These are phyloP conservation scores for Amiota communis DNA, from an alignment of 2,888 invertebrate species.

Conservation along the genomic window DNA sequence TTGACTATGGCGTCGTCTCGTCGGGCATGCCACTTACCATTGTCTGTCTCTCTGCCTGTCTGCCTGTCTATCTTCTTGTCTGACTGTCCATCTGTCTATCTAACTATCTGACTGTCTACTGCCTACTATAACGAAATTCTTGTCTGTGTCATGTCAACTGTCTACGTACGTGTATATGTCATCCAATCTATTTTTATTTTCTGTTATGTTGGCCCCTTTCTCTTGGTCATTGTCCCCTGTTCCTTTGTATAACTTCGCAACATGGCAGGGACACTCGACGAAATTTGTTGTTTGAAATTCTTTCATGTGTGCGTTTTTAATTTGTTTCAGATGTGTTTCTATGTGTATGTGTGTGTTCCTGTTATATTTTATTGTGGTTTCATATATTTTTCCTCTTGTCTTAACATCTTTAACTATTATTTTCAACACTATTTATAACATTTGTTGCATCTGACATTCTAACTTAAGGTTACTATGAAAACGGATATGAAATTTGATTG, in stretches of 20 bases:
- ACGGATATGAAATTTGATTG: too few relatives aligned
- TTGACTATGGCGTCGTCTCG: too few relatives aligned
- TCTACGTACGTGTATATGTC: not conserved
- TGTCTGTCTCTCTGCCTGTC: not conserved
- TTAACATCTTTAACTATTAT: not conserved
- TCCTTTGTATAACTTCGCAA: too few relatives aligned
- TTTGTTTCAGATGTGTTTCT: conserved; percentile 23
- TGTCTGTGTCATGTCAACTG: not conserved
- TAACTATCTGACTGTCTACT: not conserved
- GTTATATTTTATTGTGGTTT: conserved; percentile 1
- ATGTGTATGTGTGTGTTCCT: not conserved
- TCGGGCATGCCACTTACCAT: not conserved
- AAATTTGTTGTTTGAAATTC: conserved; percentile 28
- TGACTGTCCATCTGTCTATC: not conserved
- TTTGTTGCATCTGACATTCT: too few relatives aligned
- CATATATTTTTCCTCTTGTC: not conserved
- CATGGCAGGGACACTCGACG: not conserved
- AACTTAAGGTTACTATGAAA: too few relatives aligned
- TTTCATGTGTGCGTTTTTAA: conserved; percentile 35
- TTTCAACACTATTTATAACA: too few relatives aligned
- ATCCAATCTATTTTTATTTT: not conserved
- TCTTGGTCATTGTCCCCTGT: too few relatives aligned
- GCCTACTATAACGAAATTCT: not conserved
- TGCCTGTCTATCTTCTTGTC: not conserved
- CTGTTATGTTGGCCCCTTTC: not conserved